These are phyloP conservation scores for Cryptocephalus moraei DNA, from an alignment of 2,888 invertebrate genomes.

Conservation along the genomic window DNA sequence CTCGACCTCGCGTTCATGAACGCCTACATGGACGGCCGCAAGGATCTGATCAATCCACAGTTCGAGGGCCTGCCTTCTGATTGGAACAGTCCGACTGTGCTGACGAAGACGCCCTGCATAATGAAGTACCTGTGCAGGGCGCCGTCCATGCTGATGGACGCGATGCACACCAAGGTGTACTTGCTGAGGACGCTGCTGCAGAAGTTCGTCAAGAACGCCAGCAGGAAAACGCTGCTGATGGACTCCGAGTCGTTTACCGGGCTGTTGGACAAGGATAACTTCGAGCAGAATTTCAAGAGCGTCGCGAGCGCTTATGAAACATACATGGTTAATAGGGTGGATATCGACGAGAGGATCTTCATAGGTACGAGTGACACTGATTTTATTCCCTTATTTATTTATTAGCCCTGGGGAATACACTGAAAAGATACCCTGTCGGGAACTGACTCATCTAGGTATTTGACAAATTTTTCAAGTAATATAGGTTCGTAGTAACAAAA, in stretches of 20 bases:
- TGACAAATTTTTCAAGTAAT: no score
- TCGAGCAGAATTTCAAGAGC: constrained; percentile 78
- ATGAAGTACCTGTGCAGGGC: constrained; percentile 38
- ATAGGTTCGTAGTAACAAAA: no score
- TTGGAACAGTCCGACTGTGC: constrained; percentile 48
- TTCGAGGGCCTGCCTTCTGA: constrained; percentile 70
- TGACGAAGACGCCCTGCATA: constrained; percentile 66
- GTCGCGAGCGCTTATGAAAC: constrained; percentile 84
- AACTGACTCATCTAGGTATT: no score
- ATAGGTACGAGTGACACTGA: constrained; percentile 50
- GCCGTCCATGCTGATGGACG: constrained; percentile 70
- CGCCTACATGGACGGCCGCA: constrained; percentile 67
- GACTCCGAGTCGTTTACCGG: constrained; percentile 59
- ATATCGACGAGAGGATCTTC: constrained; percentile 95
- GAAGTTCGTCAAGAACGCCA: constrained; percentile 56
- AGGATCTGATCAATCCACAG: constrained; percentile 75
- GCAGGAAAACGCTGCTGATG: constrained; percentile 57
- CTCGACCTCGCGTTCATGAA: constrained; percentile 86
- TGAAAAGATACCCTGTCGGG: neutral
- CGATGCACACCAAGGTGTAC: constrained; percentile 83
- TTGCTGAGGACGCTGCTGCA: constrained; percentile 71
- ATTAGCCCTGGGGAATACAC: neutral
- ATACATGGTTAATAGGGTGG: constrained; percentile 81
- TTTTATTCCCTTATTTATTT: neutral
- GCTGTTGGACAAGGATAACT: constrained; percentile 66